Conservation (phyloP, 2,797 vertebrate species). For the Apodemus agrarius region DNA sequence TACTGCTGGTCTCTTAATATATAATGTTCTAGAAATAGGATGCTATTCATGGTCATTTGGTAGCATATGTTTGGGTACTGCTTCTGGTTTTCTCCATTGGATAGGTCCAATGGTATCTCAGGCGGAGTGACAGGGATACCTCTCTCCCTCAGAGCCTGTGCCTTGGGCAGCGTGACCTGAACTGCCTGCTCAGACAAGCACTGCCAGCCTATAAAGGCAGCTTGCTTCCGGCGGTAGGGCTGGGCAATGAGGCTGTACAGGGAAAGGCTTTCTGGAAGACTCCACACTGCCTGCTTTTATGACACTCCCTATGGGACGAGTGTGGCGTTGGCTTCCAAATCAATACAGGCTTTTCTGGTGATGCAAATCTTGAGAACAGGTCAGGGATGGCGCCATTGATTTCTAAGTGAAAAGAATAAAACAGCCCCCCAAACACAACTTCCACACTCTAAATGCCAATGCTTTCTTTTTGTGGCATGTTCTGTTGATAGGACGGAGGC, state of each 20-base stretch:
- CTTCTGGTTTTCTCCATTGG: not conserved
- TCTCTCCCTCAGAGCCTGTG: not conserved
- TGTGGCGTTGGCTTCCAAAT: not conserved
- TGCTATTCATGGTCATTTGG: fast-evolving
- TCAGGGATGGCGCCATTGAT: not conserved
- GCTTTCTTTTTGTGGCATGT: not conserved
- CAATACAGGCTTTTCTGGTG: not conserved
- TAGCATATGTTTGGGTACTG: too few species aligned
- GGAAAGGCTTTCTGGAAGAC: not conserved
- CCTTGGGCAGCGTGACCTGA: not conserved
- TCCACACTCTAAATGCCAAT: not conserved
- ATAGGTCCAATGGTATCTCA: not conserved
- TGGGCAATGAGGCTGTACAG: not conserved
- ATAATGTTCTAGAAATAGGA: not conserved
- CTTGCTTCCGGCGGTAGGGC: not conserved
- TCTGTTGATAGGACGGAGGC: not conserved
- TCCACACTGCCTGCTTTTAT: not conserved
- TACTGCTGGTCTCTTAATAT: not conserved
- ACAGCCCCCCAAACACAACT: not conserved
- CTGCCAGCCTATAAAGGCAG: not conserved
- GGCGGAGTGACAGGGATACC: not conserved
- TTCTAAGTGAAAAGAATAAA: not conserved
- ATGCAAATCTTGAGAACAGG: not conserved
- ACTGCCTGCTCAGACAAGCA: not conserved
- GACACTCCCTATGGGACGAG: fast-evolving